These are phyloP conservation scores for Panulirus ornatus DNA, from an alignment of 1,140 invertebrate genomes.

Conservation along the genomic window DNA sequence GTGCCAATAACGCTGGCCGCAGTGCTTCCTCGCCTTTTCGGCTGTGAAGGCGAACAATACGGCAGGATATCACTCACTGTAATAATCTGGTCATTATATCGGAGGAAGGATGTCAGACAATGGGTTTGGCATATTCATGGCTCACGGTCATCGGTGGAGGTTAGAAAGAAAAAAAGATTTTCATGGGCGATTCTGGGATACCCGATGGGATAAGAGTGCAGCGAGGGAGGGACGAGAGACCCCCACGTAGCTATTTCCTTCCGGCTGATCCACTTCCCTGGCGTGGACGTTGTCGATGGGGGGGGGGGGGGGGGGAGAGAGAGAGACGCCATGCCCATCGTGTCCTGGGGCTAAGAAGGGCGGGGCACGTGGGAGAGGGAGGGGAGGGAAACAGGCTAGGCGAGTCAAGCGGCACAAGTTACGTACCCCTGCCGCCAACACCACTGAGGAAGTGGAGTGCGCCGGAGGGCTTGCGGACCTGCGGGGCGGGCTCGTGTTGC, in stretches of 20 bases:
- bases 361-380: not conserved
- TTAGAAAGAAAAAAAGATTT: slow-evolving; percentile 16
- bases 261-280: slow-evolving; percentile 4
- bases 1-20: not conserved
- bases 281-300: not conserved
- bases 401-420: not conserved
- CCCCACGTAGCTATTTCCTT: slow-evolving; percentile 19
- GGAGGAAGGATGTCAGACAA: not conserved
- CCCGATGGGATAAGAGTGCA: not conserved
- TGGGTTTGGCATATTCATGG: not conserved
- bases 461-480: not conserved
- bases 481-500: not conserved
- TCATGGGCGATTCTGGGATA: slow-evolving; percentile 6
- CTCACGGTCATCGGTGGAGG: not conserved
- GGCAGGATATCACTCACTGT: not conserved
- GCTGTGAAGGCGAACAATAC: not conserved
- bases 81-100: not conserved
- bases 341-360: too few species aligned
- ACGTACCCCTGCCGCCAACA: not conserved
- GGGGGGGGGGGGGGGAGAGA: slow-evolving; percentile 4
- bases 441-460: not conserved
- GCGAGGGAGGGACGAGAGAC: not conserved
- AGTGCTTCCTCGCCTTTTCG: not conserved
- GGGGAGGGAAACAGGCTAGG: not conserved
- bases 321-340: too few species aligned